Conservation (phyloP, 1,140 invertebrate genomes). For the Lutraria rhynchaena region DNA sequence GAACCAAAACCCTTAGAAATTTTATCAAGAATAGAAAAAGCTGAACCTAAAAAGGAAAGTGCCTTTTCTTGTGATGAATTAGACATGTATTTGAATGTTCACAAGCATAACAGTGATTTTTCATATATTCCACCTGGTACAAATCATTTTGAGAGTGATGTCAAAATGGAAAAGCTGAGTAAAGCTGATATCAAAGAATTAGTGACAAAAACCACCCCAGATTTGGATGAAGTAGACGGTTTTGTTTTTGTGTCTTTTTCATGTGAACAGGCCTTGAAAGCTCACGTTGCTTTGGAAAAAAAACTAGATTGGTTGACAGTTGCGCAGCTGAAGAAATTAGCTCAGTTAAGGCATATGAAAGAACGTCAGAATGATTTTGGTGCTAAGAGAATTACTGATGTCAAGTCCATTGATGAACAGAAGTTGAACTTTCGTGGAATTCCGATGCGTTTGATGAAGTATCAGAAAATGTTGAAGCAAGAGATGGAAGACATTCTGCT, state of each 20-base stretch:
- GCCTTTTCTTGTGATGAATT: constrained; percentile 66
- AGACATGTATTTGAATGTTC: constrained; percentile 54
- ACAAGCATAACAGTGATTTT: constrained; percentile 17
- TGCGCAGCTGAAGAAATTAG: constrained; percentile 45
- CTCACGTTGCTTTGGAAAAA: constrained; percentile 75
- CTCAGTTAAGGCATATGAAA: constrained; percentile 55
- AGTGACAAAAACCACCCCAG: constrained; percentile 69
- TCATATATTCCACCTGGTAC: not conserved
- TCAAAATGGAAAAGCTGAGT: not conserved
- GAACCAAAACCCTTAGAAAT: constrained; percentile 57
- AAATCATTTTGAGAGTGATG: not conserved
- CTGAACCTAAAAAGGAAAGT: constrained; percentile 53
- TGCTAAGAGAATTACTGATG: constrained; percentile 61
- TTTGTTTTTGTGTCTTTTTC: constrained; percentile 78
- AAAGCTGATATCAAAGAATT: constrained; percentile 36
- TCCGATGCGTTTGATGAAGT: constrained; percentile 75
- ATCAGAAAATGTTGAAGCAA: constrained; percentile 70
- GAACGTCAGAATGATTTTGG: constrained; percentile 58
- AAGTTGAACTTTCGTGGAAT: constrained; percentile 73
- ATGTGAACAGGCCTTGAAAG: constrained; percentile 69
- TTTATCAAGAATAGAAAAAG: constrained; percentile 38
- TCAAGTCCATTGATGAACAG: constrained; percentile 60
- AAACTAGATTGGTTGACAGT: constrained; percentile 70
- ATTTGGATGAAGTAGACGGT: constrained; percentile 78
- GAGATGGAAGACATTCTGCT: constrained; percentile 65